Percentiles rank a stretch among this genome's conserved stretches.
Evolutionary conservation across 2,113 vertebrate genomes (phyloP).

Genomic region (Zingel zingel): DNA sequence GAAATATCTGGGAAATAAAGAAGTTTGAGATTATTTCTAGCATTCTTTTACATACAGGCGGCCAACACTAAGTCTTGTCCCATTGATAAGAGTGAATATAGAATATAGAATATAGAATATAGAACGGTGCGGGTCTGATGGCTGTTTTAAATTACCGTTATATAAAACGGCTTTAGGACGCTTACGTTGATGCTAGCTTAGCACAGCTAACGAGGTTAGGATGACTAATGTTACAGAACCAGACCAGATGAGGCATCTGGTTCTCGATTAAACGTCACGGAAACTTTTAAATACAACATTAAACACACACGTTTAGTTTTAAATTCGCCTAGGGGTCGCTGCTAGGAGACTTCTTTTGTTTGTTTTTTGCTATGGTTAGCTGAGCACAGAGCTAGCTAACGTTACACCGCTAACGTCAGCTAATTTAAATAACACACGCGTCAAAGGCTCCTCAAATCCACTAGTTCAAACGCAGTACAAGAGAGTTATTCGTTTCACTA

Average conservation of each 20-base stretch:
- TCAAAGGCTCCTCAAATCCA: background rate
- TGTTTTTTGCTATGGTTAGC: constrained; percentile 3
- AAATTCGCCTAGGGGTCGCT: background rate
- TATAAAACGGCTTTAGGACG: no score
- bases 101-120: no score
- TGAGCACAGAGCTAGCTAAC: background rate
- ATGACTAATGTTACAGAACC: background rate
- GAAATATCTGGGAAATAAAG: no score
- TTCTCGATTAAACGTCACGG: background rate
- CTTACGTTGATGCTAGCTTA: constrained; percentile 22
- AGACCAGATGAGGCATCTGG: no score
- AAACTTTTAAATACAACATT: accelerated
- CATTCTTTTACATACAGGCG: no score
- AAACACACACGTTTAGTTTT: accelerated
- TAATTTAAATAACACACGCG: background rate
- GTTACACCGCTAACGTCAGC: constrained; percentile 36
- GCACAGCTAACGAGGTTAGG: background rate
- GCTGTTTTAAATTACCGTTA: background rate
- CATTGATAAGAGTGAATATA: no score
- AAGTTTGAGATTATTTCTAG: no score
- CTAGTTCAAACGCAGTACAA: no score
- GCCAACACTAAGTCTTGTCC: no score
- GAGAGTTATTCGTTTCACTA: accelerated
- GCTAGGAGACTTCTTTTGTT: constrained; percentile 54
- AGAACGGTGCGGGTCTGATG: no score